Conservation (phyloP, 2,888 invertebrate species). For the Onthophagus sagittarius region DNA sequence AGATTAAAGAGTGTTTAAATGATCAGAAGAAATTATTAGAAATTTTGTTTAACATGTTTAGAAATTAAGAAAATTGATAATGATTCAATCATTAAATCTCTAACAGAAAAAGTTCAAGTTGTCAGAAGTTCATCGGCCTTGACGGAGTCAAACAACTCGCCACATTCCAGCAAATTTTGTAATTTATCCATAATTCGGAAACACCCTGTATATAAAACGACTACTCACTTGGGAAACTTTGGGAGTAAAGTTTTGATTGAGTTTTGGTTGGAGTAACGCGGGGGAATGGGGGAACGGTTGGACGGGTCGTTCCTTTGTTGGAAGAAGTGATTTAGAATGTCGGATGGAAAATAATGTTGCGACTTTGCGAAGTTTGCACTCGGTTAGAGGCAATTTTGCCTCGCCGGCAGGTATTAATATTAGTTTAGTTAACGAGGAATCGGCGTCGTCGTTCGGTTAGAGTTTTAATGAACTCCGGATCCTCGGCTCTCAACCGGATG, state of each 20-base stretch:
- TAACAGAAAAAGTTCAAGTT: too few species aligned
- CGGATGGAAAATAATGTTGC: background rate
- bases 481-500: background rate
- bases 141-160: slow-evolving; percentile 33
- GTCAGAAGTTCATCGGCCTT: slow-evolving; percentile 32
- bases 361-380: background rate
- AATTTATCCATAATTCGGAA: background rate
- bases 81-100: too few species aligned
- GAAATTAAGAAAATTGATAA: too few species aligned
- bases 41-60: too few species aligned
- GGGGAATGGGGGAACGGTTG: background rate
- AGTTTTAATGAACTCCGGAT: background rate
- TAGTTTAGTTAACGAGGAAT: background rate
- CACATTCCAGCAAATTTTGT: slow-evolving; percentile 28
- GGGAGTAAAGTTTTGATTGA: background rate
- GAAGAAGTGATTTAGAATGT: background rate
- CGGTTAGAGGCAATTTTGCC: background rate
- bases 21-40: too few species aligned
- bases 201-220: background rate
- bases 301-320: background rate
- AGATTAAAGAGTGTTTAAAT: too few species aligned
- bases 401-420: background rate
- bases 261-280: background rate
- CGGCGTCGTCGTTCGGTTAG: background rate
- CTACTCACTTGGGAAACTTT: background rate